Base-by-base conservation (phyloP, 2,113 vertebrate species). In the Poeciliopsis prolifica region DNA sequence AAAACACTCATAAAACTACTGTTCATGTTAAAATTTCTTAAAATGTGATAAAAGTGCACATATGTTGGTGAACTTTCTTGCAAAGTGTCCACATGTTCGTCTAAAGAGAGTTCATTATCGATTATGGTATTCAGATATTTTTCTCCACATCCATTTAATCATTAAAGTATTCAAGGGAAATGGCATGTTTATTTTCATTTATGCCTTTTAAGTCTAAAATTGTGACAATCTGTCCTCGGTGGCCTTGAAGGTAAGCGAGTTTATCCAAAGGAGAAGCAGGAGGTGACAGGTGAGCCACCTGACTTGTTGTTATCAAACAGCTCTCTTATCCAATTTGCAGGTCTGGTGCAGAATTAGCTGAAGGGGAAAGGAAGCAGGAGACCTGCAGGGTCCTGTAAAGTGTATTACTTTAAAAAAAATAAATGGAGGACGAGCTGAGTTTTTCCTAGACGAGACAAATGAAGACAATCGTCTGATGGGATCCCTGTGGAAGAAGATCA, bases 401-500 rank as follows among this genome's bases (percentile, higher is more conserved):
- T 54, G 24, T 8, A 3, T 2, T 2, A 28, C 67, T 63, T 37
- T 35, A 40, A 14, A 40, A 17, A 14, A 24, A 72, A 13, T 67
- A 24, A 65, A 60, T 68, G 37, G 29, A 67, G 13, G 26, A 26
- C 44, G 37, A 74, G 35, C 6, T n/a, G 4, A 19, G 64, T 74
- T 64, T 63, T 30, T 10, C 58, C 48, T n/a, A 60, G 11, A 24
- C 2, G 31, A 68, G 24, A 33, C 70, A 65, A 71, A 80, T 73
- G 79, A 83, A 30, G 70, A 74, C 61, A 72, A 68, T 26, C 17
- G 1, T 40, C 33, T 19, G 29, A 91, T 86, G 86, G 83, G 54
- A 61, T 77, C 89, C 8, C 9, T 91, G 12, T 88, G 89, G 89
- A 91, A 79, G 74, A 91, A 84, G 87, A 72, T 92, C 72, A 73